Base-by-base conservation (phyloP, 2,888 invertebrate genomes). In the Amphipyra tragopoginis region DNA sequence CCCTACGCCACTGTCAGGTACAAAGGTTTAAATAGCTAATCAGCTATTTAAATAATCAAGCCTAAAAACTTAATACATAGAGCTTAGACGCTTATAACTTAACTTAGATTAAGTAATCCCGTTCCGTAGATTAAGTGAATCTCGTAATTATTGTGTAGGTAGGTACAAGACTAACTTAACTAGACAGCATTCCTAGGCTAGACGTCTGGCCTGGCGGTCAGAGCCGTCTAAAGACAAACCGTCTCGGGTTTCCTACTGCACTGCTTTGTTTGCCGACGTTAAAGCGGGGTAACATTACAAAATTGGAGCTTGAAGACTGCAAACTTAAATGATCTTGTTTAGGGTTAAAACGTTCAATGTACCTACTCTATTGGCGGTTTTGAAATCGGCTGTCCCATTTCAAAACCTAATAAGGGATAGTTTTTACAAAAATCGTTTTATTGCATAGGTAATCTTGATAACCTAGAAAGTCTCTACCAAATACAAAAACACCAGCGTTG, bases 201-300 rank as follows among this genome's bases (percentile, higher is more conserved):
- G 77, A 68, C 75, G 75, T 77, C 68, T 60, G 63, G 56, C 50
- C 60, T 11, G 62, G 51, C 56, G 60, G 52, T 61, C 63, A 45
- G 49, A 65, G 53, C 60, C 40, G 56, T 26, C 42, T 36, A 45
- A 49, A 75, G 75, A 68, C 77, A 65, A 62, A 60, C 72, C 44
- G 65, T 77, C 76, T 76, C 65, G 45, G 43, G 59, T 76, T 72
- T 53, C 68, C 62, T 47, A 60, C 15, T 49, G 55, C 68, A 59
- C 61, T 57, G 67, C 61, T 77, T 74, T 71, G 65, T 64, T 64
- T 58, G 39, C n/a, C n/a, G 36, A 57, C 42, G 38, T 53, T 44
- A 63, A 56, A 42, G 43, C 45, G 9, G 36, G 36, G 10, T 36
- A 1, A 36, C 36, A 36, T 36, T 36, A 36, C 36, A 3, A 36